Conservation (phyloP, 2,797 vertebrate genomes). For the Darevskia mixta region DNA sequence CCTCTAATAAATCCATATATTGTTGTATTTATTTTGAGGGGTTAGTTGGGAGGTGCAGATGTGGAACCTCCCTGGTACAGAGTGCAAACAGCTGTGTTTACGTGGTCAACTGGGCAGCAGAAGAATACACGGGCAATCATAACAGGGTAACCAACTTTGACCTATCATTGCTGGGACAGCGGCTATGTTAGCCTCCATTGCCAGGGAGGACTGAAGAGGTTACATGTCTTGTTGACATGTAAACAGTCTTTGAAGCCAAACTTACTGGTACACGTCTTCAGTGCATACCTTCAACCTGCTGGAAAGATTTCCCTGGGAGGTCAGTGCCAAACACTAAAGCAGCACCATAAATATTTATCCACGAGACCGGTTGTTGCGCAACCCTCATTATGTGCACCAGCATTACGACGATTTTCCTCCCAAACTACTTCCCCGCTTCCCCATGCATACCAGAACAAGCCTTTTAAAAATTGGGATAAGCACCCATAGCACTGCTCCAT, state of each 20-base stretch:
- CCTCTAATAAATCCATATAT: background rate
- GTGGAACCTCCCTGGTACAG: background rate
- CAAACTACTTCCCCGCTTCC: background rate
- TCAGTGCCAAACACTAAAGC: slow-evolving; percentile 40
- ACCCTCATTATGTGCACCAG: background rate
- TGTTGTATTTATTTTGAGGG: background rate
- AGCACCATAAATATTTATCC: slow-evolving; percentile 31
- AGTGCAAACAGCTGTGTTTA: background rate
- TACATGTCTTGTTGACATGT: slow-evolving; percentile 64
- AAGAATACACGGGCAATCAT: background rate
- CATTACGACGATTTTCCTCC: background rate
- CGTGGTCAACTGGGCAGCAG: background rate
- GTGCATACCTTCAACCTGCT: slow-evolving; percentile 30
- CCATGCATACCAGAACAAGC: background rate
- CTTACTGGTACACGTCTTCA: slow-evolving; percentile 55
- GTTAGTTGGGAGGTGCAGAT: too few species aligned
- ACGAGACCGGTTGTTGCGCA: background rate
- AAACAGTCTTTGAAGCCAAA: slow-evolving; percentile 67
- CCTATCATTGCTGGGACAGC: background rate
- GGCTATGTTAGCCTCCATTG: slow-evolving; percentile 39
- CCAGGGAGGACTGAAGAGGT: slow-evolving; percentile 44
- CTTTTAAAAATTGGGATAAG: background rate
- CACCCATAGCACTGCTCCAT: background rate
- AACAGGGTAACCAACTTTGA: background rate
- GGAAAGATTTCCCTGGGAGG: slow-evolving; percentile 65